Evolutionary conservation across 2,888 invertebrate genomes (phyloP).

Genomic region (Amphipoea oculea): DNA sequence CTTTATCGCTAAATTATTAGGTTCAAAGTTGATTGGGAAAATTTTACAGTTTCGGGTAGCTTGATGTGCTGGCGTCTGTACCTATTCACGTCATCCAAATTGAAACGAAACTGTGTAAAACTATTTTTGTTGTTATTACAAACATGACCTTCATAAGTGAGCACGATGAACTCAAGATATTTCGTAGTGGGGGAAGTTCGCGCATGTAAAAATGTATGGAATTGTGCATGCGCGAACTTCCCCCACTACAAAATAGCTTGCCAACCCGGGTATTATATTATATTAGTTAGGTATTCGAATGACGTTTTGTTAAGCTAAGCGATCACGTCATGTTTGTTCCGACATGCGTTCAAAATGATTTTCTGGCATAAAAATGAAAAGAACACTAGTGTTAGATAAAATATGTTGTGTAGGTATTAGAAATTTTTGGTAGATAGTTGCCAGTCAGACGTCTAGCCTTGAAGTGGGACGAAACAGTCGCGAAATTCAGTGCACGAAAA

Average conservation of each 20-base stretch:
- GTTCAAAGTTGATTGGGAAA: too few species aligned
- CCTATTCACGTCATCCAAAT: background rate
- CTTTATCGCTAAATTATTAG: too few species aligned
- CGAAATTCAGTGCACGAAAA: too few species aligned
- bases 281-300: background rate
- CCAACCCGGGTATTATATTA: too few species aligned
- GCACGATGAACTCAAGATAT: background rate
- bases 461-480: background rate
- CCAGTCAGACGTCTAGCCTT: background rate
- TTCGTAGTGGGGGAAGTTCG: too few species aligned
- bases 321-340: background rate
- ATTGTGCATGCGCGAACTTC: too few species aligned
- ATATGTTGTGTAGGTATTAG: background rate
- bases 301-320: background rate
- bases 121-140: background rate
- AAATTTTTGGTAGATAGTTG: background rate
- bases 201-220: too few species aligned
- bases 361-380: too few species aligned
- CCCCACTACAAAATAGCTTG: too few species aligned
- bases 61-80: too few species aligned
- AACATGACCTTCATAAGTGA: background rate
- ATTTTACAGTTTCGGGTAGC: too few species aligned
- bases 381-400: too few species aligned
- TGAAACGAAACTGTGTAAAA: background rate
- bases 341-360: background rate